These are phyloP conservation scores for Pygmarrhopalites habei DNA, from an alignment of 1,140 invertebrate genomes.

Conservation along the genomic window DNA sequence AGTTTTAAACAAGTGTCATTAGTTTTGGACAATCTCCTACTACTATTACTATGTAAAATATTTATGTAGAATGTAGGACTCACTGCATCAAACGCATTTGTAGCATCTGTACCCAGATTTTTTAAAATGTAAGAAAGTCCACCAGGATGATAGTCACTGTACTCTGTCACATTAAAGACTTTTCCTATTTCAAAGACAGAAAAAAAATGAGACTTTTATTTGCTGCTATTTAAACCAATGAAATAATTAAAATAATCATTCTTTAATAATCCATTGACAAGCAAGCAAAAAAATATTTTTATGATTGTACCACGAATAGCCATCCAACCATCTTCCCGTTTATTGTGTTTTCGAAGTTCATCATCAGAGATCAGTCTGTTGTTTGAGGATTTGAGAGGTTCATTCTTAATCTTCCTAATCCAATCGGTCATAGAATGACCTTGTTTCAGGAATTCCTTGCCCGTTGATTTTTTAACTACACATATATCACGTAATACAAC, in stretches of 20 bases:
- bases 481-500: background rate
- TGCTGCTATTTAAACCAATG: no score
- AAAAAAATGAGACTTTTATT: no score
- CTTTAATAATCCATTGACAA: background rate
- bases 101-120: slow-evolving; percentile 29
- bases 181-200: slow-evolving; percentile 11
- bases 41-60: no score
- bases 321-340: slow-evolving; percentile 27
- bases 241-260: background rate
- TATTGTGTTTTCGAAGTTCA: slow-evolving; percentile 19
- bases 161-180: slow-evolving; percentile 33
- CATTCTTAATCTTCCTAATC: background rate
- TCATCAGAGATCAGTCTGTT: slow-evolving; percentile 11
- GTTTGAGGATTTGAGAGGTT: background rate
- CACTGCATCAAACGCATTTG: slow-evolving; percentile 20
- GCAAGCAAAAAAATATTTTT: background rate
- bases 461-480: background rate
- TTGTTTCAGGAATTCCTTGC: background rate
- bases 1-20: no score
- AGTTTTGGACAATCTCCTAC: no score
- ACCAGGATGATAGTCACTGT: slow-evolving; percentile 28
- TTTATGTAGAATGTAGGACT: no score
- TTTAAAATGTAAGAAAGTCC: slow-evolving; percentile 21
- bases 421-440: slow-evolving; percentile 2
- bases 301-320: slow-evolving; percentile 14